Percentiles rank a stretch among this genome's conserved stretches.
Conservation (phyloP, 1,140 invertebrate species). For the Galendromus occidentalis region DNA sequence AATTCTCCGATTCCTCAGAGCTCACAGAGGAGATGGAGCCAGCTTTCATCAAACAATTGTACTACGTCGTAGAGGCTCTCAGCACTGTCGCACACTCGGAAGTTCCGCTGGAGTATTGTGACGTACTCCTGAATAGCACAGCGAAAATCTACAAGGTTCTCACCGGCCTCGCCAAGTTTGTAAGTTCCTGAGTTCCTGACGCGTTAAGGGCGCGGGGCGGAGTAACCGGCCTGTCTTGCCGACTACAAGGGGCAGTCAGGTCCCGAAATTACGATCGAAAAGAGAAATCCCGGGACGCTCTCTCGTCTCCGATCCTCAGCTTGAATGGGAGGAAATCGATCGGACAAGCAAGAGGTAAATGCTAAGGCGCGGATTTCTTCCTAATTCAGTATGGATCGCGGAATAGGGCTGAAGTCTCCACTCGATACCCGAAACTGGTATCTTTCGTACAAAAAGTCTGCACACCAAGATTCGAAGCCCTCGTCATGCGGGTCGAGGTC, state of each 20-base stretch:
- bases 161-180: not conserved
- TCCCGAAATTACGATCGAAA: no score
- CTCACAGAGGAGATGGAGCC: not conserved
- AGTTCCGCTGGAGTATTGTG: not conserved
- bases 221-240: no score
- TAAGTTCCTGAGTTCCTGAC: no score
- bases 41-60: not conserved
- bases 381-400: no score
- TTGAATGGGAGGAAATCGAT: no score
- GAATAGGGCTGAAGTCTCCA: not conserved
- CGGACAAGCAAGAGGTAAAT: no score
- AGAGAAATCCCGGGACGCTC: no score
- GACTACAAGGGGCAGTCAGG: no score
- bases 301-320: no score
- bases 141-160: not conserved
- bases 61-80: not conserved
- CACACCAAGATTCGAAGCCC: not conserved
- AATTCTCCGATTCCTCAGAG: no score
- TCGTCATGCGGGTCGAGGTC: not conserved
- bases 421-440: not conserved
- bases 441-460: not conserved
- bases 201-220: no score
- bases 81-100: not conserved
- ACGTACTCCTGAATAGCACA: not conserved
- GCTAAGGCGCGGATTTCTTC: no score